These are phyloP conservation scores for Echinometra lucunter DNA, from an alignment of 53 echinoderm and acorn worm genomes.

Conservation along the genomic window DNA sequence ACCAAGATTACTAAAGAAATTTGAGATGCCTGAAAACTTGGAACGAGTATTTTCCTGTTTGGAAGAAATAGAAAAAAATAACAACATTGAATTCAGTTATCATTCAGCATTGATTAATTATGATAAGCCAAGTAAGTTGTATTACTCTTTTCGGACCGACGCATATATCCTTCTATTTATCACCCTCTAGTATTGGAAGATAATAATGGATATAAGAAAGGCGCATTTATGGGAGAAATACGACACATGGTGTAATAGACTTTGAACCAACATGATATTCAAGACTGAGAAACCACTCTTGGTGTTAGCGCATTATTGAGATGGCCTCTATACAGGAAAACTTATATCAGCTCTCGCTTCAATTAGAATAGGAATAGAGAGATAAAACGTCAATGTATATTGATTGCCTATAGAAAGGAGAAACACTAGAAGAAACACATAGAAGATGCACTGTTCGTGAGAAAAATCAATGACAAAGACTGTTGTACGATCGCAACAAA, in stretches of 20 bases:
- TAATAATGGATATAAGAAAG: neutral
- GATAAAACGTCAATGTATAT: neutral
- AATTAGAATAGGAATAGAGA: neutral
- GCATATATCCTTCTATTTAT: neutral
- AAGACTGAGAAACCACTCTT: neutral
- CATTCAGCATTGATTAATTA: neutral
- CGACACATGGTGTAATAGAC: too few species aligned
- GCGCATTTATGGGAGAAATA: too few species aligned
- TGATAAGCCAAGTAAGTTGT: neutral
- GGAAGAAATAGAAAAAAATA: neutral
- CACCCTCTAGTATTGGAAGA: neutral
- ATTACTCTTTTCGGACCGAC: neutral
- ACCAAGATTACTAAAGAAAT: conserved; percentile 68
- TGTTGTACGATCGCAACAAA: neutral
- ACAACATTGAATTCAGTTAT: neutral
- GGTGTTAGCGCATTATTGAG: neutral
- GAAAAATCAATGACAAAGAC: neutral
- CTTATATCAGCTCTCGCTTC: neutral
- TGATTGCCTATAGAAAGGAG: too few species aligned
- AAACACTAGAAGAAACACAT: neutral
- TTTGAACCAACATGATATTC: too few species aligned
- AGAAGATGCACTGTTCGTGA: neutral
- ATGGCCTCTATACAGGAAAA: neutral
- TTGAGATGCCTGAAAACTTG: conserved; percentile 71
- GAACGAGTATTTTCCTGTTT: conserved; percentile 47